Evolutionary conservation across 2,888 invertebrate species (phyloP).

Genomic region (Periphyllus acericola): DNA sequence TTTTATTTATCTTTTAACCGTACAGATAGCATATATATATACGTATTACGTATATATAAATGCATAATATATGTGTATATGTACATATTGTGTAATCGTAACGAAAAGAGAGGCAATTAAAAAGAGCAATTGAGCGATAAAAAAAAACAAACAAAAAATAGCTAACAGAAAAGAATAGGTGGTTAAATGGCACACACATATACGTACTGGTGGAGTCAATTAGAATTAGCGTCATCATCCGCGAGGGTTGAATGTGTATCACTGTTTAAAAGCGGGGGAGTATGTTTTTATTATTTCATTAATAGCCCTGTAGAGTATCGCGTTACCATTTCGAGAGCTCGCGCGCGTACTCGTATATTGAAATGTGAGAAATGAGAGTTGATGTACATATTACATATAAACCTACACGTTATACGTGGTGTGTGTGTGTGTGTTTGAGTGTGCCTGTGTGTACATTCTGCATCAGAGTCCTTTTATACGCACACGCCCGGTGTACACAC

Average conservation of each 20-base stretch:
- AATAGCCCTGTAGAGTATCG: slow-evolving; percentile 40
- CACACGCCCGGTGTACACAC: slow-evolving; percentile 22
- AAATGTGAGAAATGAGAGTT: slow-evolving; percentile 51
- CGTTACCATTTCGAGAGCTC: slow-evolving; percentile 41
- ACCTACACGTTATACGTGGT: neutral
- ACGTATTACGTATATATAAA: no score
- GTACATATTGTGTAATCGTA: neutral
- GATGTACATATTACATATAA: neutral
- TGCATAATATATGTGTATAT: neutral
- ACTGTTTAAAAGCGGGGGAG: slow-evolving; percentile 38
- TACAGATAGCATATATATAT: neutral
- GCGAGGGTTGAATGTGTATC: slow-evolving; percentile 48
- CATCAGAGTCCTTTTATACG: slow-evolving; percentile 24
- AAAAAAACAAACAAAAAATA: slow-evolving; percentile 22
- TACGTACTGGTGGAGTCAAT: slow-evolving; percentile 8
- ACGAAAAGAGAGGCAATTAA: slow-evolving; percentile 39
- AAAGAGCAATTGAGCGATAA: slow-evolving; percentile 25
- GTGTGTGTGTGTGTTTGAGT: neutral
- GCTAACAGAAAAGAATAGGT: neutral
- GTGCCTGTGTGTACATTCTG: neutral
- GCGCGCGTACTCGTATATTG: neutral
- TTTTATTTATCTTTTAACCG: neutral
- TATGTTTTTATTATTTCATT: slow-evolving; percentile 50
- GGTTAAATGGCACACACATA: slow-evolving; percentile 12
- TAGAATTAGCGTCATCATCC: slow-evolving; percentile 39